A percentile compares a stretch with the other conserved stretches of the same genome.
phyloP scores from a whole-genome alignment of 2,797 vertebrate genomes.

The Chrysocyon brachyurus region DNA sequence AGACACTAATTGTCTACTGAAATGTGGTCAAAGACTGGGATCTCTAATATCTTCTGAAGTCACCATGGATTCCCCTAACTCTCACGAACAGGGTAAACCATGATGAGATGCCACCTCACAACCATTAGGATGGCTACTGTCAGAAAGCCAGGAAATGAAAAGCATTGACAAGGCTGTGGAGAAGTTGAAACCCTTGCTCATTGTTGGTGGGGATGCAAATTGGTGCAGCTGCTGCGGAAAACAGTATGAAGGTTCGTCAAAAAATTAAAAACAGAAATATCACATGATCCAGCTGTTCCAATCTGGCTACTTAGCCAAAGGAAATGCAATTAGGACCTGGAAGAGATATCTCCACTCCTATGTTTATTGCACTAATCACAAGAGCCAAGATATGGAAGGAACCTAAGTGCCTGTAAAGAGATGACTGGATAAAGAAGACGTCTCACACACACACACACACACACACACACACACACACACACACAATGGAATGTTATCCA shows the following conservation, averaged over 20 bases:
- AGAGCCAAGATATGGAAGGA: neutral
- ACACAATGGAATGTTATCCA: neutral
- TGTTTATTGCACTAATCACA: neutral
- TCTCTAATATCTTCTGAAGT: neutral
- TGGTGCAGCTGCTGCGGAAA: neutral
- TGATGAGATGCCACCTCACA: neutral
- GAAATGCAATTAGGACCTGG: neutral
- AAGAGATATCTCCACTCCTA: neutral
- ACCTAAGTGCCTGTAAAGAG: neutral
- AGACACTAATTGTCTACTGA: neutral
- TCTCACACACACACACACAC: neutral
- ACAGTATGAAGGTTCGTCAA: neutral
- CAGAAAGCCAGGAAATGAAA: neutral
- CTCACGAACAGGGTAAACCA: neutral
- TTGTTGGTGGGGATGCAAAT: neutral
- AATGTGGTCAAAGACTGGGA: neutral
- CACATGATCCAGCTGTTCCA: neutral
- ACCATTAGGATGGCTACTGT: neutral
- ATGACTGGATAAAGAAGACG: neutral
- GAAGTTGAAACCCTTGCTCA: neutral
- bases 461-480: neutral
- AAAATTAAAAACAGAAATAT: neutral
- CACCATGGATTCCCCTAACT: neutral
- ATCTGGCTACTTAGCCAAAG: neutral
- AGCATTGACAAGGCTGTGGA: neutral